Conservation (phyloP, 2,888 invertebrate species). For the Barypeithes pellucidus region DNA sequence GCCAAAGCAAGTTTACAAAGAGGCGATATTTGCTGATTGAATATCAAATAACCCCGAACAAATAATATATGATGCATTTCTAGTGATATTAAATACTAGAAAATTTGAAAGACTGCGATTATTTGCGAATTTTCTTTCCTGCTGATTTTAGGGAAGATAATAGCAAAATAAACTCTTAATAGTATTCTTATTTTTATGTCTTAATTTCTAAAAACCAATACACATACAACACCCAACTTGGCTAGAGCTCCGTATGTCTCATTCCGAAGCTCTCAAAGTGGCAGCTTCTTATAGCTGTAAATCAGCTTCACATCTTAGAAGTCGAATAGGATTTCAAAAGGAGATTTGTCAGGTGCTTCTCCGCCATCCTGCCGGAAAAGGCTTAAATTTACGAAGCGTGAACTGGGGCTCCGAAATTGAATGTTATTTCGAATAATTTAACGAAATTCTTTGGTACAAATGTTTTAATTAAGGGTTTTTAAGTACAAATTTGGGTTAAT, state of each 20-base stretch:
- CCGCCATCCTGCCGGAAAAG: slow-evolving; percentile 7
- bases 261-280: slow-evolving; percentile 14
- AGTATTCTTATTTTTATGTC: no score
- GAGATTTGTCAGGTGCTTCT: slow-evolving; percentile 23
- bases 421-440: slow-evolving; percentile 7
- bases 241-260: background rate
- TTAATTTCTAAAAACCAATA: background rate
- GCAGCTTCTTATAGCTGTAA: slow-evolving; percentile 7
- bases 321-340: slow-evolving; percentile 23
- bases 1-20: no score
- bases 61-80: no score
- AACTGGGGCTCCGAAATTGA: slow-evolving; percentile 2
- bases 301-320: slow-evolving; percentile 18
- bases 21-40: no score
- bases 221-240: background rate
- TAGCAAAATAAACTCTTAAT: no score
- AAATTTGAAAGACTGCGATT: no score
- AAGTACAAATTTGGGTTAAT: no score
- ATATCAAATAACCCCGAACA: no score
- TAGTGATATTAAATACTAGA: no score
- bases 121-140: no score
- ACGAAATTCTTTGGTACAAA: background rate
- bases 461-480: no score
- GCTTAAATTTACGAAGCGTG: slow-evolving; percentile 19
- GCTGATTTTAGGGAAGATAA: no score